phyloP scores from a whole-genome alignment of 2,113 vertebrate genomes.

The Copsychus sechellarum region DNA sequence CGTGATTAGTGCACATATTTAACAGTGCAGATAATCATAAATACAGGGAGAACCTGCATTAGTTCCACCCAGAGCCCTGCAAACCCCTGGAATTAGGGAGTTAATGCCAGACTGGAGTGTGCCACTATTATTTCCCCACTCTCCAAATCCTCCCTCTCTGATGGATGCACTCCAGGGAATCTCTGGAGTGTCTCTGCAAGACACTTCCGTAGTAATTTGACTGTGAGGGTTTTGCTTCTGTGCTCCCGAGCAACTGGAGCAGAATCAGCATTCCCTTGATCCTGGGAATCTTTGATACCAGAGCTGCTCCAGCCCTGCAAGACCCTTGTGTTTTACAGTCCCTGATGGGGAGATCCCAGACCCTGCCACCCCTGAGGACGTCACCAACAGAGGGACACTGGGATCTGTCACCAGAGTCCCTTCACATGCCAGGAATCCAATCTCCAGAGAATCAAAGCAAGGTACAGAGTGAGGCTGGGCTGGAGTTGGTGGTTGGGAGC shows the following conservation, averaged over 20 bases:
- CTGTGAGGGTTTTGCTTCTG: neutral
- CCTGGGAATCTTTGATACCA: neutral
- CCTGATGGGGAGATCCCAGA: neutral
- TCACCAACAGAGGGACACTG: accelerated
- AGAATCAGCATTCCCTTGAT: constrained; percentile 16
- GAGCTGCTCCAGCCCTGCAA: neutral
- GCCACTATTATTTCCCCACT: neutral
- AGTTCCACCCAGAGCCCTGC: neutral
- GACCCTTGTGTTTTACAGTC: neutral
- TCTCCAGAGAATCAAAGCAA: neutral
- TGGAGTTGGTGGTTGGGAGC: accelerated
- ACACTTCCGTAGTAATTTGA: neutral
- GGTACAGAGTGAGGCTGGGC: accelerated
- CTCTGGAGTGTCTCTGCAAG: neutral
- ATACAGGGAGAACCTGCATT: neutral
- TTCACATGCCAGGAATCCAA: accelerated
- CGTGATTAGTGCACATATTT: neutral
- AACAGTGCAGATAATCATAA: neutral
- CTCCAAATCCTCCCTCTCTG: neutral
- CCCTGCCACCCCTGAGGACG: neutral
- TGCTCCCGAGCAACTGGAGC: neutral
- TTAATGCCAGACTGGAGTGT: neutral
- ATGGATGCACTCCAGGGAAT: constrained; percentile 27
- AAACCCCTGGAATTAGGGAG: neutral
- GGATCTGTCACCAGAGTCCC: neutral